A percentile compares a stretch with the other conserved stretches of the same genome.
Conservation (phyloP, 2,888 invertebrate species). For the Andrena camellia region DNA sequence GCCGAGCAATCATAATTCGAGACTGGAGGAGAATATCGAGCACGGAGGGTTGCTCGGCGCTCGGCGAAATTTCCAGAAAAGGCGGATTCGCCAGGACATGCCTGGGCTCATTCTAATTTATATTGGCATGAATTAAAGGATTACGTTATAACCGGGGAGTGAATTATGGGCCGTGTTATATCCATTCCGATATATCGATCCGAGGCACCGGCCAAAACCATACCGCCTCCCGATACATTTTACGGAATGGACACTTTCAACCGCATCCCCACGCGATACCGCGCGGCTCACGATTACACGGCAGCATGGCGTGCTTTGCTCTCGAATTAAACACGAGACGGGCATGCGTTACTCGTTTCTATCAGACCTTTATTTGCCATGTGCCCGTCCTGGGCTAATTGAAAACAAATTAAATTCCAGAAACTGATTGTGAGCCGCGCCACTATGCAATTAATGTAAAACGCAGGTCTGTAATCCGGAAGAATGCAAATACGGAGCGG, state of each 20-base stretch:
- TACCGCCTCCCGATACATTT: constrained; percentile 43
- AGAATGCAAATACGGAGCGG: constrained; percentile 46
- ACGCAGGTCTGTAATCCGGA: constrained; percentile 59
- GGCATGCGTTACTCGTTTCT: constrained; percentile 35
- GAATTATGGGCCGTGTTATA: constrained; percentile 64
- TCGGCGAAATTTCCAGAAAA: constrained; percentile 35
- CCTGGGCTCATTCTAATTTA: constrained; percentile 69
- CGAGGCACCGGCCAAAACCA: constrained; percentile 35
- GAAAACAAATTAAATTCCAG: constrained; percentile 73
- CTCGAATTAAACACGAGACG: constrained; percentile 53
- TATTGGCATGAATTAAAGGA: constrained; percentile 73
- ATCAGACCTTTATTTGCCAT: constrained; percentile 59
- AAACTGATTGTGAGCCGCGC: constrained; percentile 48
- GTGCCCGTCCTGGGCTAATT: constrained; percentile 56
- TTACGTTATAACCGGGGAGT: constrained; percentile 68
- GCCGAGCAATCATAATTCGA: constrained; percentile 41
- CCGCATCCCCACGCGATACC: constrained; percentile 22
- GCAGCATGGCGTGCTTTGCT: constrained; percentile 46
- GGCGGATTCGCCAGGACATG: constrained; percentile 56
- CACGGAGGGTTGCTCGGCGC: not conserved
- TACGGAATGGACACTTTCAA: constrained; percentile 44
- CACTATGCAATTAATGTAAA: constrained; percentile 69
- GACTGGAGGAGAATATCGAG: constrained; percentile 22
- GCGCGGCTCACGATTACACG: constrained; percentile 21
- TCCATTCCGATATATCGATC: constrained; percentile 67